Conservation (phyloP, 2,113 vertebrate genomes). For the Octodon degus region DNA sequence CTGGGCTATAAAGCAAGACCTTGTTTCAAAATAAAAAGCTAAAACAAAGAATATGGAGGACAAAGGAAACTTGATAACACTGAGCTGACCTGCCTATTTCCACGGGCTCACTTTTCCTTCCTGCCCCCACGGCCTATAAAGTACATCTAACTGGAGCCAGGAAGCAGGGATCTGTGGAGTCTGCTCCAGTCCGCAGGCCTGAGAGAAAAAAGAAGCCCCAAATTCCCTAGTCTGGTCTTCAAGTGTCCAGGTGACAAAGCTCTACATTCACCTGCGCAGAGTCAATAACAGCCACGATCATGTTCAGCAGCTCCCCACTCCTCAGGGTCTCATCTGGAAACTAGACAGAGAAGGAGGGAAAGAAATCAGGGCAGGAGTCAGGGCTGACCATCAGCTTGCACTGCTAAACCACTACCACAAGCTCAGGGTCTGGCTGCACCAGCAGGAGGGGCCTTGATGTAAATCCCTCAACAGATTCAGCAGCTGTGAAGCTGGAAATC, state of each 20-base stretch:
- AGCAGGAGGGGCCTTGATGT: not conserved
- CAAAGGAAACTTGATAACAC: not conserved
- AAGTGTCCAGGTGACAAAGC: fast-evolving
- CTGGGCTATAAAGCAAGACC: not conserved
- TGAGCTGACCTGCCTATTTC: not conserved
- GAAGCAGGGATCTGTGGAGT: not conserved
- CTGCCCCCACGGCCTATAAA: fast-evolving
- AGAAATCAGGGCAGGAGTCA: fast-evolving
- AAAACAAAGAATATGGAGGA: not conserved
- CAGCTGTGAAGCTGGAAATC: not conserved
- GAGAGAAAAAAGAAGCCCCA: fast-evolving
- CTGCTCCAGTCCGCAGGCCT: not conserved
- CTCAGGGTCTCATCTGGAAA: conserved; percentile 97
- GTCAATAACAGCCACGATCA: conserved; percentile 98
- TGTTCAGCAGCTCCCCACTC: conserved; percentile 97
- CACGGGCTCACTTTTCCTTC: not conserved
- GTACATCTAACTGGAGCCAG: not conserved
- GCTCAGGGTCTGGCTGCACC: not conserved
- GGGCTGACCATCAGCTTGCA: not conserved
- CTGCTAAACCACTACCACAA: not conserved
- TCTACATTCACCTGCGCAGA: conserved; percentile 88
- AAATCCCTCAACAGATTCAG: not conserved
- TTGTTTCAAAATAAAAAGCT: not conserved
- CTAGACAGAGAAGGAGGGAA: conserved; percentile 77
- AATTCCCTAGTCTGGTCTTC: fast-evolving